Percentiles rank a stretch among this genome's conserved stretches.
Evolutionary conservation across 2,888 invertebrate species (phyloP).

Genomic region (Nymphalis c-album): DNA sequence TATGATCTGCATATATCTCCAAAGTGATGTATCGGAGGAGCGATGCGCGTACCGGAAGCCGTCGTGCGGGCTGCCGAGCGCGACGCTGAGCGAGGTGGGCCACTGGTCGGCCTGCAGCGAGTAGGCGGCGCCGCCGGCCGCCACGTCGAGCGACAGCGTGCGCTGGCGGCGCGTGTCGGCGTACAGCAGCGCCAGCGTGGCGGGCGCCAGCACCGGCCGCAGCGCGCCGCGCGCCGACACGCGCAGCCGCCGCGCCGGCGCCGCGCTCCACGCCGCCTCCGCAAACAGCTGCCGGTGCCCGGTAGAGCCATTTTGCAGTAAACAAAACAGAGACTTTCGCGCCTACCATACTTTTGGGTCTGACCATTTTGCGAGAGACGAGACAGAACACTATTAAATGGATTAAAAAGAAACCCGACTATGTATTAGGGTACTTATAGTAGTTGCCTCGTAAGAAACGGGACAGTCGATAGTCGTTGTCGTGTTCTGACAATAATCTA

Average conservation of each 20-base stretch:
- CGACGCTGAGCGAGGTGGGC: slow-evolving; percentile 54
- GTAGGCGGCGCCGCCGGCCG: slow-evolving; percentile 60
- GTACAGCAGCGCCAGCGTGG: slow-evolving; percentile 57
- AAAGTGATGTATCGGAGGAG: too few relatives aligned
- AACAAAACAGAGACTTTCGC: too few relatives aligned
- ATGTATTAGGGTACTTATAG: too few relatives aligned
- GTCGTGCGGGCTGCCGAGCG: slow-evolving; percentile 65
- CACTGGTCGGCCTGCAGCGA: slow-evolving; percentile 66
- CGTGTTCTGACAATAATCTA: too few relatives aligned
- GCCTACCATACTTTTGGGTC: too few relatives aligned
- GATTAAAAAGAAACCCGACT: background rate
- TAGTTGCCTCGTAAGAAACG: too few relatives aligned
- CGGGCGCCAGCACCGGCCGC: slow-evolving; percentile 59
- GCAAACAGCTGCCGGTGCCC: slow-evolving; percentile 59
- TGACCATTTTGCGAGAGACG: too few relatives aligned
- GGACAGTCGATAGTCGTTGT: too few relatives aligned
- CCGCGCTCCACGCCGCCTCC: slow-evolving; percentile 75
- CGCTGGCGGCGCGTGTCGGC: slow-evolving; percentile 52
- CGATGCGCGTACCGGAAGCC: slow-evolving; percentile 66
- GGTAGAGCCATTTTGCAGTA: too few relatives aligned
- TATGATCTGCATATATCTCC: too few relatives aligned
- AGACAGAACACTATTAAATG: background rate
- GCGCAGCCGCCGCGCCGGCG: slow-evolving; percentile 66
- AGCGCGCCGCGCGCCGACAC: slow-evolving; percentile 69
- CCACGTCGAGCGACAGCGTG: slow-evolving; percentile 56